A percentile compares a stretch with the other conserved stretches of the same genome.
Conservation (phyloP, 2,888 invertebrate species). For the Cheilosia variabilis region DNA sequence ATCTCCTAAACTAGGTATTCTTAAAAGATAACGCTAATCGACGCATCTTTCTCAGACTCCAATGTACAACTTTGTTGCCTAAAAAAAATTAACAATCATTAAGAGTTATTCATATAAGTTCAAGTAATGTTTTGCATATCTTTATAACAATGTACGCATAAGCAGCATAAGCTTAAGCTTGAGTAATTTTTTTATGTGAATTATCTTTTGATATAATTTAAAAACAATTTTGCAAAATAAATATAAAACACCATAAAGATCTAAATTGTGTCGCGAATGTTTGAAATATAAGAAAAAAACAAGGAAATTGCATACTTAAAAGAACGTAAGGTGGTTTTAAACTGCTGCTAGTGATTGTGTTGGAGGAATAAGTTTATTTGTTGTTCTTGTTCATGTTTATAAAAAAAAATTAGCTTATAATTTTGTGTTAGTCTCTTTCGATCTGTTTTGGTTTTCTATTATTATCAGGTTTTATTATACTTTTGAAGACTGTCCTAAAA, state of each 20-base stretch:
- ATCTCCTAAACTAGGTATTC: neutral
- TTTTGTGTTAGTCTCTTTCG: no score
- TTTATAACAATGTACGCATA: constrained; percentile 26
- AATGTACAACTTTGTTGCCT: neutral
- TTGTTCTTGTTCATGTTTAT: no score
- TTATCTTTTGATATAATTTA: constrained; percentile 14
- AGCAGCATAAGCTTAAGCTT: constrained; percentile 51
- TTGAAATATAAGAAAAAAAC: neutral
- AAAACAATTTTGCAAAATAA: constrained; percentile 42
- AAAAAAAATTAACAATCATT: neutral
- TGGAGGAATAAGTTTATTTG: neutral
- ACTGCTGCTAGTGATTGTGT: no score
- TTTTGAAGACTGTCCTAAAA: no score
- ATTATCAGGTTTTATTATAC: no score
- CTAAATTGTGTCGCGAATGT: constrained; percentile 5
- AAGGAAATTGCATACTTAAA: neutral
- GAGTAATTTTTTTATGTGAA: neutral
- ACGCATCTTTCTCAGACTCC: neutral
- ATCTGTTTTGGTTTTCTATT: no score
- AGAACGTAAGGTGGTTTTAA: neutral
- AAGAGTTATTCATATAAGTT: neutral
- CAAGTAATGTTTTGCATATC: neutral
- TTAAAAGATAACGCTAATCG: constrained; percentile 1
- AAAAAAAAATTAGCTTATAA: no score
- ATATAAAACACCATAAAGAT: constrained; percentile 9